Evolutionary conservation across 2,888 invertebrate species (phyloP).

Genomic region (Agrochola litura): DNA sequence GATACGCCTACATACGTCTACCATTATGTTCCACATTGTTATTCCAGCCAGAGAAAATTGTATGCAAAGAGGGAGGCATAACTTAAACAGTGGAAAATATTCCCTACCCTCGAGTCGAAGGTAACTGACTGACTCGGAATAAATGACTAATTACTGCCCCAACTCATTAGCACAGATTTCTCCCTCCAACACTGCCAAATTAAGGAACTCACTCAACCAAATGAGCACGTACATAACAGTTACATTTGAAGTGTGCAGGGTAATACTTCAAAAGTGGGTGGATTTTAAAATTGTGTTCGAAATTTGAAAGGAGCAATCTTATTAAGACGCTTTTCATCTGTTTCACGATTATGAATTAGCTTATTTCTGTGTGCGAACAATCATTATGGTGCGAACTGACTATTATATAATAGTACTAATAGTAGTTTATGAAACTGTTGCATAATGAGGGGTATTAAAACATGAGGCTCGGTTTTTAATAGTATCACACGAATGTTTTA

Average conservation of each 20-base stretch:
- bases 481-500: too few relatives aligned
- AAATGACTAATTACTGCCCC: slow-evolving; percentile 70
- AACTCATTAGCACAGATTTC: slow-evolving; percentile 70
- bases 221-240: slow-evolving; percentile 42
- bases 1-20: slow-evolving; percentile 19
- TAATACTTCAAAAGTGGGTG: slow-evolving; percentile 56
- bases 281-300: slow-evolving; percentile 55
- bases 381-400: not conserved
- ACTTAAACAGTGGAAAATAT: slow-evolving; percentile 64
- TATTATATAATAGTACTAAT: too few relatives aligned
- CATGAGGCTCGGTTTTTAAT: too few relatives aligned
- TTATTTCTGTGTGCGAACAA: not conserved
- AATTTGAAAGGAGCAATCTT: slow-evolving; percentile 48
- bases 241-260: slow-evolving; percentile 51
- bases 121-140: slow-evolving; percentile 69
- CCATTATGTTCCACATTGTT: slow-evolving; percentile 55
- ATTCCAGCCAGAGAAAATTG: slow-evolving; percentile 55
- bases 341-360: slow-evolving; percentile 22
- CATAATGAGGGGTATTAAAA: too few relatives aligned
- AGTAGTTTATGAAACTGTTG: too few relatives aligned
- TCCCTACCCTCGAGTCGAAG: slow-evolving; percentile 57
- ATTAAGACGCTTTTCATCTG: slow-evolving; percentile 39
- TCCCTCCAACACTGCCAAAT: slow-evolving; percentile 58
- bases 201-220: slow-evolving; percentile 57
- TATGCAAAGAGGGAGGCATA: slow-evolving; percentile 61